These are phyloP conservation scores for Heliconius hortense DNA, from an alignment of 2,888 invertebrate species.

Conservation along the genomic window DNA sequence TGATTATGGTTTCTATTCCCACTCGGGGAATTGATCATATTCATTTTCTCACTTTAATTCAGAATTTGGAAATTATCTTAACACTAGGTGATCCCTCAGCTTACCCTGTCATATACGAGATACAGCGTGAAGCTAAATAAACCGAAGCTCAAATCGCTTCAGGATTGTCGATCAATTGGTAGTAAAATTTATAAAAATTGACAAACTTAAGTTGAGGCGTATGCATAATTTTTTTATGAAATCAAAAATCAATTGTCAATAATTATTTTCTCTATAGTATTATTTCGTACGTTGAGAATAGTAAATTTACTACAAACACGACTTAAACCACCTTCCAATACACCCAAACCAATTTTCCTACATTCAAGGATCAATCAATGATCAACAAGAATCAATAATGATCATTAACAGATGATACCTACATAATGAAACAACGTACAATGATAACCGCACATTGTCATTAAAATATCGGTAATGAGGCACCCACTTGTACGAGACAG, in stretches of 20 bases:
- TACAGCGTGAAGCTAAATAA: neutral
- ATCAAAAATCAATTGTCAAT: no score
- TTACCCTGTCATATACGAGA: neutral
- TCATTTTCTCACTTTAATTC: no score
- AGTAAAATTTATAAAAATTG: no score
- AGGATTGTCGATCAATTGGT: no score
- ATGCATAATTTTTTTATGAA: no score
- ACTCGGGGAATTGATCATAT: no score
- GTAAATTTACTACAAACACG: neutral
- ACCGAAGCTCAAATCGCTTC: no score
- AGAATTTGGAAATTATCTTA: no score
- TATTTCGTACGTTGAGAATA: neutral
- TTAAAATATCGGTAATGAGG: conserved; percentile 54
- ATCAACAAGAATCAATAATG: conserved; percentile 1
- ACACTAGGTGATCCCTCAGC: neutral
- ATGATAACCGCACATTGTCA: neutral
- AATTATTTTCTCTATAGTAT: no score
- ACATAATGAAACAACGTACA: conserved; percentile 10
- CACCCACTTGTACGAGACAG: conserved; percentile 41
- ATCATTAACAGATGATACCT: conserved; percentile 16
- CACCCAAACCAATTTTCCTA: neutral
- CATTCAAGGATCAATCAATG: neutral
- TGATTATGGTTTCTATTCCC: no score
- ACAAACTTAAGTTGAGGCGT: no score
- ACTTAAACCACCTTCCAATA: neutral